A percentile compares a stretch with the other conserved stretches of the same genome.
phyloP scores from a whole-genome alignment of 2,888 invertebrate genomes.

The Neoaliturus tenellus region DNA sequence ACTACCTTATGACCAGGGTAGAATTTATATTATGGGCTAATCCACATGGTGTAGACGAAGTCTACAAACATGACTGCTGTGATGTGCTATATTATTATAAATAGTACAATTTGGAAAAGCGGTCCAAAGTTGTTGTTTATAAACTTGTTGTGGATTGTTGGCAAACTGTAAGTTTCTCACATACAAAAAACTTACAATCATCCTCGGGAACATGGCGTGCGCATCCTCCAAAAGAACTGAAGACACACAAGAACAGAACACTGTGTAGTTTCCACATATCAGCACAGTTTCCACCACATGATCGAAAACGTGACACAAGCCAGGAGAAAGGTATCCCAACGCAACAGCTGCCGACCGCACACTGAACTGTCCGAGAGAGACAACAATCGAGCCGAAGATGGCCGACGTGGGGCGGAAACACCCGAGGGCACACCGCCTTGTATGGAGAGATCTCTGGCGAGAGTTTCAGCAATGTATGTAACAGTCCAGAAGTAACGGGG shows the following conservation, averaged over 20 bases:
- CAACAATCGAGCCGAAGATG: constrained; percentile 31
- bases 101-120: no score
- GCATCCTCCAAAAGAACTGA: constrained; percentile 37
- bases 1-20: no score
- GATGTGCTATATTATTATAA: no score
- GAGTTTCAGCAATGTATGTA: constrained; percentile 20
- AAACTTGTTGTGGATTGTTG: no score
- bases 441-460: not conserved
- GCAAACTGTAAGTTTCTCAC: not conserved
- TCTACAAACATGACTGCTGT: no score
- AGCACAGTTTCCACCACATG: constrained; percentile 29
- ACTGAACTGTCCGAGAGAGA: not conserved
- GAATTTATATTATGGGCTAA: no score
- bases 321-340: not conserved
- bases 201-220: constrained; percentile 39
- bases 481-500: constrained; percentile 3
- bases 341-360: not conserved
- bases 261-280: constrained; percentile 34
- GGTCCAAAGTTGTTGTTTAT: no score
- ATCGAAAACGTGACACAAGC: constrained; percentile 10
- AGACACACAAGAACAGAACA: constrained; percentile 27
- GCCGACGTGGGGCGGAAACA: constrained; percentile 15
- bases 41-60: no score
- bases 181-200: constrained; percentile 32
- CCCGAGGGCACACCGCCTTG: constrained; percentile 1